phyloP scores from a whole-genome alignment of 2,113 vertebrate species.

The Phainopepla nitens region DNA sequence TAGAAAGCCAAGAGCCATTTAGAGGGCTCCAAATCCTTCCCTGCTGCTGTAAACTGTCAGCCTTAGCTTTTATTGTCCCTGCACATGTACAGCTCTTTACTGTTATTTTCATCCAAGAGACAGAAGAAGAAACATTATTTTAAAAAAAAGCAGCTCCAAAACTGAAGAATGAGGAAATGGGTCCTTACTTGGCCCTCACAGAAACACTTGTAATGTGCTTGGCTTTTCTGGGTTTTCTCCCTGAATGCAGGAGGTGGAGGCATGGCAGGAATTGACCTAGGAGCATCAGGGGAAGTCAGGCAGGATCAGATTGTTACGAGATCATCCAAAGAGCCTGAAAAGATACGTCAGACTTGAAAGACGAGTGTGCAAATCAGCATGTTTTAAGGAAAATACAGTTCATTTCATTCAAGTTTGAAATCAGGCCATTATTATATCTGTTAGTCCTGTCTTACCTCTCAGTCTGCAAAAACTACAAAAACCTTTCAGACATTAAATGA shows the following conservation, averaged over 20 bases:
- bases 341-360: not conserved
- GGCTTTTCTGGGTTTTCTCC: not conserved
- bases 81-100: not conserved
- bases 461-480: not conserved
- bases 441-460: not conserved
- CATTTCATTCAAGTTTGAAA: not conserved
- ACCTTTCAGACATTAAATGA: not conserved
- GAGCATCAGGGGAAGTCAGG: not conserved
- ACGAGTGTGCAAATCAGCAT: not conserved
- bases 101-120: not conserved
- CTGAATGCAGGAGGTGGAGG: not conserved
- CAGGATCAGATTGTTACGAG: fast-evolving
- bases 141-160: not conserved
- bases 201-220: not conserved
- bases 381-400: not conserved
- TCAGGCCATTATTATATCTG: fast-evolving
- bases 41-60: not conserved
- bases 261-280: not conserved
- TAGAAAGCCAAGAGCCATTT: not conserved
- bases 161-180: not conserved
- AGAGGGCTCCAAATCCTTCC: not conserved
- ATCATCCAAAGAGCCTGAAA: not conserved
- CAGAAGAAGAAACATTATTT: not conserved
- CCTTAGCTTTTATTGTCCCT: not conserved
- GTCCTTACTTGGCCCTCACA: not conserved